These are phyloP conservation scores for Carassius gibelio DNA, from an alignment of 2,113 vertebrate genomes.

Conservation along the genomic window DNA sequence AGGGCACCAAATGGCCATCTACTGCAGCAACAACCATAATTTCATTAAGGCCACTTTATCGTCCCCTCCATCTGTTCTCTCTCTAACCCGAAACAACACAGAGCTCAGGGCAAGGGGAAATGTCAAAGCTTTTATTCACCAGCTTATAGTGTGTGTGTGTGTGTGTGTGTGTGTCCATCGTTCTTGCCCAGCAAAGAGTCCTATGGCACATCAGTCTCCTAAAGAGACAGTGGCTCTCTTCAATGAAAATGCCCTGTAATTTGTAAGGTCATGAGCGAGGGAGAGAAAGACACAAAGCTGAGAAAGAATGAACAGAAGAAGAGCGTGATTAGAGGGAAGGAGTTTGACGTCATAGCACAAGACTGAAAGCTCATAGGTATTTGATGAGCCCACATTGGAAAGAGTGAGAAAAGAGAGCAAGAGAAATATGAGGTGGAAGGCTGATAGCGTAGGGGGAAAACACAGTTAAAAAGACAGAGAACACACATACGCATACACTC, in stretches of 20 bases:
- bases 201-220: not conserved
- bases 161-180: conserved; percentile 28
- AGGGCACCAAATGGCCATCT: conserved; percentile 9
- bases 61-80: conserved; percentile 18
- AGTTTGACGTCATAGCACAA: conserved; percentile 6
- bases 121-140: conserved; percentile 76
- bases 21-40: conserved; percentile 13
- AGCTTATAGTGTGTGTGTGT: conserved; percentile 60
- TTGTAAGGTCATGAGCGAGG: conserved; percentile 22
- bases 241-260: conserved; percentile 19
- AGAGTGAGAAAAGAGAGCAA: not conserved
- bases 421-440: conserved; percentile 26
- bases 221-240: conserved; percentile 30
- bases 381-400: not conserved
- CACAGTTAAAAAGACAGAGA: not conserved
- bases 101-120: conserved; percentile 56
- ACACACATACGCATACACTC: not conserved
- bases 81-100: conserved; percentile 16
- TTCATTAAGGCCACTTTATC: conserved; percentile 21
- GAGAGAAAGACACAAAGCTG: conserved; percentile 1
- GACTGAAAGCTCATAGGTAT: conserved; percentile 6
- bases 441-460: not conserved
- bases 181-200: conserved; percentile 6
- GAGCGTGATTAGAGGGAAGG: not conserved
- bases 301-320: conserved; percentile 16